phyloP scores from a whole-genome alignment of 2,797 vertebrate genomes.

The Molossus molossus region DNA sequence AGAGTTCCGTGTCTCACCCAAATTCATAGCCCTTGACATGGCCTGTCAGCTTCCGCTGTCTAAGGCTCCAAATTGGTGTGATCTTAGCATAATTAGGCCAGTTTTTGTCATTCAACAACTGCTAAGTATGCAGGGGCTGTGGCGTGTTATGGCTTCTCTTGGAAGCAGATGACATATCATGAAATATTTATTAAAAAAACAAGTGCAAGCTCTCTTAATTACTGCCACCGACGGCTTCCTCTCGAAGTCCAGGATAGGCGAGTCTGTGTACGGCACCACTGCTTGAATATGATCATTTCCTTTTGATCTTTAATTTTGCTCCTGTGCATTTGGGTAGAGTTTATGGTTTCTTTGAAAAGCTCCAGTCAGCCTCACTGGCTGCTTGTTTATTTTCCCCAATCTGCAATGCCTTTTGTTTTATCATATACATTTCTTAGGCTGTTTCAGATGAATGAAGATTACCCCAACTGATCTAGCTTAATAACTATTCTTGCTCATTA shows the following conservation, averaged over 20 bases:
- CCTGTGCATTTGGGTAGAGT: not conserved
- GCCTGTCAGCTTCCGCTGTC: constrained; percentile 88
- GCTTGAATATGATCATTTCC: constrained; percentile 77
- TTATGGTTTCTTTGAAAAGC: constrained; percentile 70
- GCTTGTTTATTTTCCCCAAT: constrained; percentile 69
- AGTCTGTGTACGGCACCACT: constrained; percentile 80
- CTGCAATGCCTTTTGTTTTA: constrained; percentile 66
- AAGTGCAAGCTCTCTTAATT: constrained; percentile 91
- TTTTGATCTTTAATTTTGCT: constrained; percentile 74
- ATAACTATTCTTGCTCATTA: constrained; percentile 74
- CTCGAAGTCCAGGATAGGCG: constrained; percentile 74
- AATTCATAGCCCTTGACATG: constrained; percentile 88
- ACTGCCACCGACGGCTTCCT: constrained; percentile 88
- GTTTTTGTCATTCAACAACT: constrained; percentile 88
- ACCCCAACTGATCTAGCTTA: constrained; percentile 66
- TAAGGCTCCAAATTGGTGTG: constrained; percentile 86
- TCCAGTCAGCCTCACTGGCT: constrained; percentile 44
- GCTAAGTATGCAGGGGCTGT: constrained; percentile 86
- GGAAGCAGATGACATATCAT: constrained; percentile 91
- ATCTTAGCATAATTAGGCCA: constrained; percentile 89
- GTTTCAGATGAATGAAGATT: constrained; percentile 76
- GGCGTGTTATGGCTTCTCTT: constrained; percentile 81
- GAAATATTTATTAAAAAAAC: constrained; percentile 94
- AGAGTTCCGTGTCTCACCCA: constrained; percentile 86
- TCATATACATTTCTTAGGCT: constrained; percentile 72